Conservation (phyloP, 2,888 invertebrate genomes). For the Achlya flavicornis region DNA sequence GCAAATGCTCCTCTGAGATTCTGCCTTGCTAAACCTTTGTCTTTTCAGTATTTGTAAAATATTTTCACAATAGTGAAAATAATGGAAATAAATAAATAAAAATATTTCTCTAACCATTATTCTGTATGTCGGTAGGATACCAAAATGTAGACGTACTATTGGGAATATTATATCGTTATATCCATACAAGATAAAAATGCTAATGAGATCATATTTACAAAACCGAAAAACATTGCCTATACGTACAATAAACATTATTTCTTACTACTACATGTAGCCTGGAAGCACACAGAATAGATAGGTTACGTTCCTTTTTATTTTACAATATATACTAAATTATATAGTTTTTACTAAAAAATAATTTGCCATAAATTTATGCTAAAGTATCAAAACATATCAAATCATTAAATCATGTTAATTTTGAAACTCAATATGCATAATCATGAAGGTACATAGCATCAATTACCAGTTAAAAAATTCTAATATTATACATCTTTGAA, state of each 20-base stretch:
- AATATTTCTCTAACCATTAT: background rate
- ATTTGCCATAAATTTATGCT: too few species aligned
- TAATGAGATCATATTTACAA: constrained; percentile 74
- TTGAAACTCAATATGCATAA: background rate
- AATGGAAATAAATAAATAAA: background rate
- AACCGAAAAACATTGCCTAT: constrained; percentile 46
- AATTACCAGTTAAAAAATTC: background rate
- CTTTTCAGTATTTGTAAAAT: too few species aligned
- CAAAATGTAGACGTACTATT: background rate
- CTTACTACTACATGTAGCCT: constrained; percentile 70
- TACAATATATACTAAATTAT: background rate
- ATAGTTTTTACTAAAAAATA: too few species aligned
- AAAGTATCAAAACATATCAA: too few species aligned
- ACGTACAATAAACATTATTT: constrained; percentile 30
- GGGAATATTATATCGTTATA: constrained; percentile 23
- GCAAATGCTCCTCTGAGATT: too few species aligned
- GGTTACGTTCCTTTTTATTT: constrained; percentile 48
- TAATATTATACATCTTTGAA: too few species aligned
- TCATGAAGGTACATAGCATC: too few species aligned
- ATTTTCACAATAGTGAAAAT: too few species aligned
- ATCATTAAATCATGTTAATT: background rate
- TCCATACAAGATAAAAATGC: constrained; percentile 75
- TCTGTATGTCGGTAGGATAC: background rate
- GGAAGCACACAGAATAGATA: constrained; percentile 80
- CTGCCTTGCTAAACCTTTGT: too few species aligned